Conservation (phyloP, 2,113 vertebrate species). For the Vireo altiloquus region DNA sequence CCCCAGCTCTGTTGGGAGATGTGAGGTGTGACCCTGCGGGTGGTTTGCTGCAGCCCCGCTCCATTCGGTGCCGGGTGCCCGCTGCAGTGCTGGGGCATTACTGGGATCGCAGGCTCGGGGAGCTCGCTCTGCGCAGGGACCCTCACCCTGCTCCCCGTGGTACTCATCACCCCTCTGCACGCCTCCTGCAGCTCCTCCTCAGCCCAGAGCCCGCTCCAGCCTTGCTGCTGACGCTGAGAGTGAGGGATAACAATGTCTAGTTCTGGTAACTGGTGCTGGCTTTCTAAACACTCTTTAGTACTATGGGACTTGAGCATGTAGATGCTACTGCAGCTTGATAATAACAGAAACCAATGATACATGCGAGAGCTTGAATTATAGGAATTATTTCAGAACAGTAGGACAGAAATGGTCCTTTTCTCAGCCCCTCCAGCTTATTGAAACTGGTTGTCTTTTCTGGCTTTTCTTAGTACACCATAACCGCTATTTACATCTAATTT, state of each 20-base stretch:
- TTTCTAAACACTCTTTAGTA: not conserved
- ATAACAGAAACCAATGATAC: not conserved
- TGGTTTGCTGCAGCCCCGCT: not conserved
- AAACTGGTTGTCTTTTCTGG: conserved; percentile 18
- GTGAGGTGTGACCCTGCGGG: not conserved
- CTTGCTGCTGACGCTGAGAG: fast-evolving
- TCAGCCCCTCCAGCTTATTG: not conserved
- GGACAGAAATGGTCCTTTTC: conserved; percentile 6
- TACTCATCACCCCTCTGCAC: not conserved
- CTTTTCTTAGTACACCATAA: conserved; percentile 32
- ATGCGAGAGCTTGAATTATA: not conserved
- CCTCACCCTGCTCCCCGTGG: not conserved
- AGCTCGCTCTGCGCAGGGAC: not conserved
- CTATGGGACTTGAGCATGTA: not conserved
- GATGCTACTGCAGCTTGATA: not conserved
- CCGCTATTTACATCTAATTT: conserved; percentile 65
- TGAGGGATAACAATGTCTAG: not conserved
- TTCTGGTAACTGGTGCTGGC: not conserved
- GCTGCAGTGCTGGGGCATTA: fast-evolving
- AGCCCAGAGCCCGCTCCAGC: not conserved
- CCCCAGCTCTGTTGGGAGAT: not conserved
- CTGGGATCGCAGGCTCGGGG: fast-evolving
- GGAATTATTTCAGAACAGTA: conserved; percentile 28
- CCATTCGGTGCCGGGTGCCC: not conserved
- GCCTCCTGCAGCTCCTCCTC: not conserved